Evolutionary conservation across 2,888 invertebrate genomes (phyloP), one percentile per base, ranked within the genome.

Genomic region (Dryobotodes eremita): DNA sequence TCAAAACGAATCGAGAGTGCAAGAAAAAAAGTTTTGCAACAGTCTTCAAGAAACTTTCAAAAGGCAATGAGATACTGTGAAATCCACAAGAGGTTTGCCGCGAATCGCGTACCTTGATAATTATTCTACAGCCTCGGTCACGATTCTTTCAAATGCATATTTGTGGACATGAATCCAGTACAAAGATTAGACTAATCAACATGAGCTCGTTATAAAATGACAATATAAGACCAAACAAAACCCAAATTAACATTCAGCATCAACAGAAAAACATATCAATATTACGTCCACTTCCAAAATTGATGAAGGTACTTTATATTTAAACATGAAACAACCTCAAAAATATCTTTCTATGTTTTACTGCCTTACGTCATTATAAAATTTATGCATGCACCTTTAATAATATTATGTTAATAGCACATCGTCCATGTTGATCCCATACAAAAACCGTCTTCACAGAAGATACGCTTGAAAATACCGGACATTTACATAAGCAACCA

Each of bases 11-110:
- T 89, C 79, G 86, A 89, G 89, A 88, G 86, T 88, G 88, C 86
- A 88, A 88, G 88, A 91, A 92, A 91, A 89, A 70, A 83, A 75
- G 89, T 95, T 95, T 92, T 94, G 93, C 92, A 94, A 89, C 66
- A 64, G 62, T 79, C 81, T 82, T 83, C 77, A 90, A 91, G 91
- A 94, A 94, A 95, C 95, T 96, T 96, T 96, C 95, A 95, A 96
- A 95, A 94, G 92, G 92, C 93, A 94, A 94, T 94, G 94, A 94
- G 94, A 95, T 93, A 94, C 94, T 94, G 92, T 94, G 95, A 95
- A 95, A 95, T 95, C 93, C 90, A 91, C 92, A 92, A 93, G 91
- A 90, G 88, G 90, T 91, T 90, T 89, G 88, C 89, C 87, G 86
- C 90, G 91, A 91, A 92, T 92, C 86, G 90, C 90, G 91, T 91